These are phyloP conservation scores for Lacerta agilis DNA, from an alignment of 2,797 vertebrate genomes.

Conservation along the genomic window DNA sequence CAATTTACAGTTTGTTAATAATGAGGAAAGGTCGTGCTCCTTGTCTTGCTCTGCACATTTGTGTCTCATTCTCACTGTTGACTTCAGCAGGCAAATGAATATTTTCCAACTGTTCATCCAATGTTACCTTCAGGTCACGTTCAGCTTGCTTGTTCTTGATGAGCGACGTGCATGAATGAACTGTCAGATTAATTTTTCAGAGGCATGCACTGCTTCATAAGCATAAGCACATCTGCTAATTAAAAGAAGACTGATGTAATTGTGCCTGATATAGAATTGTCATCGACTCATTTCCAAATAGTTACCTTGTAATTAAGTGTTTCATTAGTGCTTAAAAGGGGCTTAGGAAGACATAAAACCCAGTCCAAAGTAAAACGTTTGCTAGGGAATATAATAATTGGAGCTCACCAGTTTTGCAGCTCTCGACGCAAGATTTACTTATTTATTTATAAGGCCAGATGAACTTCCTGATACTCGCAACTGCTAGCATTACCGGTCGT, in stretches of 20 bases:
- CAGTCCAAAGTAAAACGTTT: fast-evolving
- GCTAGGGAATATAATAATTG: not conserved
- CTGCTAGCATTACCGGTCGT: not conserved
- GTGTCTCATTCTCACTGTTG: fast-evolving
- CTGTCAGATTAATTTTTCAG: not conserved
- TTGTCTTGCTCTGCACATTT: fast-evolving
- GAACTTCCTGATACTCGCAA: not conserved
- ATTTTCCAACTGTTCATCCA: not conserved
- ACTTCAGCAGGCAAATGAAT: fast-evolving
- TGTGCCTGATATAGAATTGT: not conserved
- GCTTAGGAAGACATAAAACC: not conserved
- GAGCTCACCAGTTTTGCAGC: not conserved
- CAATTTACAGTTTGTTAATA: not conserved
- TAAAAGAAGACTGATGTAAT: constrained; percentile 1
- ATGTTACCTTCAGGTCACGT: not conserved
- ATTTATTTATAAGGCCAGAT: not conserved
- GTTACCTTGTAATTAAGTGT: constrained; percentile 24
- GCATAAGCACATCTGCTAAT: not conserved
- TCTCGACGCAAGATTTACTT: not conserved
- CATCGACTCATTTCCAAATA: constrained; percentile 27
- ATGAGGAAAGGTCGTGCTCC: constrained; percentile 1
- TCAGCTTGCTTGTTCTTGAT: fast-evolving
- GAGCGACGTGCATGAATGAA: not conserved
- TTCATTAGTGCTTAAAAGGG: not conserved
- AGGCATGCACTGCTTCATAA: fast-evolving